Conservation (phyloP, 2,797 vertebrate genomes). For the Caiman crocodilus region DNA sequence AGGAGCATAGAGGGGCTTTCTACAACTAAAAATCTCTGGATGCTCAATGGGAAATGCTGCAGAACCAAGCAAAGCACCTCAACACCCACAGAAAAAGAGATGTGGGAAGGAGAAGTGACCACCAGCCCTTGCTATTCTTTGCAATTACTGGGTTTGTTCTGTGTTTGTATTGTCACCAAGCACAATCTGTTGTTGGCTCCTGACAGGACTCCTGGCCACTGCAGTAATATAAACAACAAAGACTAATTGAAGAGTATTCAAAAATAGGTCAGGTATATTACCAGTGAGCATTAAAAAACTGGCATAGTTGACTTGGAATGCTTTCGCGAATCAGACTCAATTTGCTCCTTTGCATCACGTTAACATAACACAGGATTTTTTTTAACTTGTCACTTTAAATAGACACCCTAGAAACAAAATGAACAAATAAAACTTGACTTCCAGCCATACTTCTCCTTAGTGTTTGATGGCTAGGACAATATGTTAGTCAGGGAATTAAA, state of each 20-base stretch:
- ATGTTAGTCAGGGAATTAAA: conserved; percentile 6
- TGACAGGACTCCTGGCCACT: neutral
- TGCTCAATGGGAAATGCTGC: neutral
- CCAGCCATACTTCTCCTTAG: neutral
- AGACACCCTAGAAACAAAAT: neutral
- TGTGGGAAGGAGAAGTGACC: neutral
- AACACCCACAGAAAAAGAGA: neutral
- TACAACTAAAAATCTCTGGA: neutral
- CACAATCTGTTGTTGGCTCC: neutral
- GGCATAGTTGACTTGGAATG: neutral
- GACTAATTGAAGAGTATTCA: too few species aligned
- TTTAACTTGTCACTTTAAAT: neutral
- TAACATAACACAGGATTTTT: neutral
- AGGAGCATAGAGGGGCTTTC: neutral
- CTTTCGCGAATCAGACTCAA: neutral
- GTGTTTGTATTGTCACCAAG: neutral
- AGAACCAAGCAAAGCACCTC: neutral
- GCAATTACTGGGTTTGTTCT: neutral
- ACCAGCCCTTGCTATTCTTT: neutral
- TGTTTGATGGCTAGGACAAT: neutral
- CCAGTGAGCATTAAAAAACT: accelerated
- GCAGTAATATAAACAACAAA: neutral
- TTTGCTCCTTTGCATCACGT: neutral
- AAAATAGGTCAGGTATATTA: neutral
- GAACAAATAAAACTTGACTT: neutral